Base-by-base conservation (phyloP, 2,888 invertebrate genomes). In the Mesodorylaimus sp. region DNA sequence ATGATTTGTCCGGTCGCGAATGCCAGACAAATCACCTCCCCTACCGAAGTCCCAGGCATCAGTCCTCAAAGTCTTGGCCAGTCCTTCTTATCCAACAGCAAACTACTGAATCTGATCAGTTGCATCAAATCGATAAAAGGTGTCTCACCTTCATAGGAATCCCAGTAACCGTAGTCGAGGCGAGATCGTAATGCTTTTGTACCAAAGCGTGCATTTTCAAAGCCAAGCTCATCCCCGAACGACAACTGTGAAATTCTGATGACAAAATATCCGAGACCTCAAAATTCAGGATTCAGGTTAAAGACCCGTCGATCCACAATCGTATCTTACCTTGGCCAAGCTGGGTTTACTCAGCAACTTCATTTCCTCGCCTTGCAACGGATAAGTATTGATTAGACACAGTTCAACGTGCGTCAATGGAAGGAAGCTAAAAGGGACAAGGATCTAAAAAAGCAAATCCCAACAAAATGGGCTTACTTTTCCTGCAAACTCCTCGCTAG, bases 121-220 rank as follows among this genome's bases (percentile, higher is more conserved):
- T n/a, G n/a, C n/a, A n/a, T n/a, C n/a, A n/a, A n/a, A n/a, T n/a
- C n/a, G n/a, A n/a, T n/a, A n/a, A n/a, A n/a, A n/a, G n/a, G n/a
- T n/a, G n/a, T n/a, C n/a, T n/a, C n/a, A 70, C 73, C 66, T 97
- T 97, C 97, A 97, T 97, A 1, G 97, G 97, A 60, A 95, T 95
- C 61, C 93, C 88, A 3, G 91, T 91, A 1, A 97, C 93, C 0
- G 93, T 93, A 1, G 95, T 97, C 52, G 85, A 87, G 0, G 88
- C 83, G 43, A 97, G 73, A 65, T 83, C 79, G 61, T 87, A 93
- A 66, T 95, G 91, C 2, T 79, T 59, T 53, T 70, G 66, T 2
- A 66, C 66, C 23, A 70, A 56, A 38, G 52, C 45, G 45, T 59
- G 60, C 2, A 57, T 48, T 36, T 47, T 49, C 5, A 42, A 25